Evolutionary conservation across 2,113 vertebrate species (phyloP).

Genomic region (Pomatorhinus ruficollis): DNA sequence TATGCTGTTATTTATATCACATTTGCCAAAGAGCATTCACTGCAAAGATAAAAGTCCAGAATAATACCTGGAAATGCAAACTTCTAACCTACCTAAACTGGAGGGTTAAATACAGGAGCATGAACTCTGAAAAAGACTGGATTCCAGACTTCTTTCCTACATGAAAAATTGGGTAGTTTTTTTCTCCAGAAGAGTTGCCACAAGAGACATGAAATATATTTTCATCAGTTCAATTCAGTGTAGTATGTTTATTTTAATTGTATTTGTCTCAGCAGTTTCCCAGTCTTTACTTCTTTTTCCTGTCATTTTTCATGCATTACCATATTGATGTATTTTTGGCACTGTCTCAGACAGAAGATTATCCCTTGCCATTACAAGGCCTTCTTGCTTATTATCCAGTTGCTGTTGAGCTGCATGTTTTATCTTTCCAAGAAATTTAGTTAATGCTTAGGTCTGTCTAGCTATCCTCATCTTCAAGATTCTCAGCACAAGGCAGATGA

Average conservation of each 20-base stretch:
- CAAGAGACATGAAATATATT: not conserved
- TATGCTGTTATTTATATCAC: not conserved
- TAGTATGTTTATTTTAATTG: not conserved
- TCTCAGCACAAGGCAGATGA: not conserved
- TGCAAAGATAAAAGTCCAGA: not conserved
- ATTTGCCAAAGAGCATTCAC: not conserved
- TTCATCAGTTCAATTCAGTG: not conserved
- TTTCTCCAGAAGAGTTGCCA: not conserved
- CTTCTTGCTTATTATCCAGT: not conserved
- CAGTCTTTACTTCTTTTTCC: not conserved
- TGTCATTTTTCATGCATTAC: not conserved
- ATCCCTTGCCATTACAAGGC: not conserved
- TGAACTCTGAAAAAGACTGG: not conserved
- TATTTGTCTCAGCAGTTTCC: not conserved
- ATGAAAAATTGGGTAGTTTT: not conserved
- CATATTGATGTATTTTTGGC: not conserved
- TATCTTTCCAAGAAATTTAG: not conserved
- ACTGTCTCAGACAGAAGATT: not conserved
- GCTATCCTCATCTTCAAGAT: not conserved
- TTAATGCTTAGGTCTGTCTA: not conserved
- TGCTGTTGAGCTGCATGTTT: not conserved
- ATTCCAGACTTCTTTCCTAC: not conserved
- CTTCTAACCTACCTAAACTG: not conserved
- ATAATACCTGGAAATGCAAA: not conserved
- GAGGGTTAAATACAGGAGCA: not conserved